Base-by-base conservation (phyloP, 2,888 invertebrate genomes). In the Melieria picta region DNA sequence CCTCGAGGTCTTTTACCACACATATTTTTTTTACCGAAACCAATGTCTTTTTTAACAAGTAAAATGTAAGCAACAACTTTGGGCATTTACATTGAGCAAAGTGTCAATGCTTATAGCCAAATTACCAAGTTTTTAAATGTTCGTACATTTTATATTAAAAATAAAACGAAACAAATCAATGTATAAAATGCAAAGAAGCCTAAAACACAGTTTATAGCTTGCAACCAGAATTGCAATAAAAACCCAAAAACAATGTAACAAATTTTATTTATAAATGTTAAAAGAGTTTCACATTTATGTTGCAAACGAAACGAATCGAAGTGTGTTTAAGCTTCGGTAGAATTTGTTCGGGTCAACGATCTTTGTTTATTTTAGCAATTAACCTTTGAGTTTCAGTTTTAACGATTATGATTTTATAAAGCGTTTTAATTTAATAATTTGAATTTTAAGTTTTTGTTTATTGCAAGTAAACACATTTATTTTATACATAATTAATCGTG, bases 391-490 rank as follows among this genome's bases (percentile, higher is more conserved):
- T 30, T 30, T 30, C 30, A 30, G 30, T 30, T 30, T 30, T 30
- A 30, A 30, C 30, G 30, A 30, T 30, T 30, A 30, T 30, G 30
- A 30, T 30, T 30, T 30, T 30, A 30, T 30, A 30, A 30, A 30
- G 30, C 30, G 30, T 30, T 30, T 30, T 30, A 30, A 30, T 30
- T 30, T 2, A 30, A 3, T 30, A 30, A 30, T 30, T 30, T 30
- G 30, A 30, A 30, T 69, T 75, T 61, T 50, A 65, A 30, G 65
- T 66, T 71, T 75, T 62, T 74, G 55, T 72, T 71, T 69, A 65
- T 71, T 63, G 68, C 67, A 72, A 69, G 69, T 71, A 72, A 48
- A 66, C 9, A 50, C n/a, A 61, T 56, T 74, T 64, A 73, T 69
- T 67, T 75, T 30, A 30, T 30, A 30, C 30, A 30, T 30, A 30